Evolutionary conservation across 2,888 invertebrate species (phyloP).

Genomic region (Athalia cordata): DNA sequence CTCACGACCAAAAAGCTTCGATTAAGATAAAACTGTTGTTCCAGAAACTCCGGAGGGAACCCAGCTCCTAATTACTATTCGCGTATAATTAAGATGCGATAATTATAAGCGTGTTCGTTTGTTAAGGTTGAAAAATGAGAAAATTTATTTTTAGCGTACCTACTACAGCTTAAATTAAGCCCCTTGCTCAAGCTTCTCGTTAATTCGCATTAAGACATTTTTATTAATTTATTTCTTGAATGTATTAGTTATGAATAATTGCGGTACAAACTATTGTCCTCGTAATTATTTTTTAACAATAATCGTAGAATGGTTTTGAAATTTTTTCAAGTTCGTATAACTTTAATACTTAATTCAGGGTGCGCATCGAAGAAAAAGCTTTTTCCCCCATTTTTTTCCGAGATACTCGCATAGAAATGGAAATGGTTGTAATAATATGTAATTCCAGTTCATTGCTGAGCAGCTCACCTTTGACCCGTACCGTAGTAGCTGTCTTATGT

Average conservation of each 20-base stretch:
- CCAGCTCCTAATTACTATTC: not conserved
- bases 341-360: not conserved
- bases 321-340: not conserved
- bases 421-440: conserved; percentile 21
- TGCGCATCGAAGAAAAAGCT: not conserved
- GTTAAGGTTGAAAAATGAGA: not conserved
- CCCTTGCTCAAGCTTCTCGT: too few relatives aligned
- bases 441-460: conserved; percentile 17
- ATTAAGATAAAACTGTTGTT: conserved; percentile 2
- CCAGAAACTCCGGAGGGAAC: not conserved
- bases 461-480: conserved; percentile 26
- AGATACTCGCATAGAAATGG: conserved; percentile 13
- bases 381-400: not conserved
- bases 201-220: too few relatives aligned
- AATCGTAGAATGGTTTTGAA: too few relatives aligned
- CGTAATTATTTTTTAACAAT: too few relatives aligned
- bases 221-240: too few relatives aligned
- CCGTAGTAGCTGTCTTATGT: conserved; percentile 10
- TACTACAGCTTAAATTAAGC: too few relatives aligned
- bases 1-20: not conserved
- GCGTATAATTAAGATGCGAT: conserved; percentile 5
- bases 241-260: too few relatives aligned
- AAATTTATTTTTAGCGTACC: not conserved
- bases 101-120: not conserved
- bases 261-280: too few relatives aligned